Percentiles rank a stretch among this genome's conserved stretches.
Evolutionary conservation across 2,797 vertebrate genomes (phyloP).

Genomic region (Sebastes nivosus): DNA sequence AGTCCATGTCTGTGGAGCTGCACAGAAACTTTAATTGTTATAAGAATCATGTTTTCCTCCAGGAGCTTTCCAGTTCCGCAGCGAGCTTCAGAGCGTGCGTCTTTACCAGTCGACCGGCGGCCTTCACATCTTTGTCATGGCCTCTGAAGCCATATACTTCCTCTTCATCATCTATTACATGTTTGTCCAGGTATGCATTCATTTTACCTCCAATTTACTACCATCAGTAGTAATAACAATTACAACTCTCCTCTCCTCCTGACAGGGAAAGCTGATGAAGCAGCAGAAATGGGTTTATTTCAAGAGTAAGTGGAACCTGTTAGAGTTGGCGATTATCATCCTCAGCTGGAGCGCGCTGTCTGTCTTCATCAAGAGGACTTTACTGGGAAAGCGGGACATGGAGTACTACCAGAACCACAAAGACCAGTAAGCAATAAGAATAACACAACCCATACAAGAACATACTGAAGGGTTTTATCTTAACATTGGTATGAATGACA

Average conservation of each 20-base stretch:
- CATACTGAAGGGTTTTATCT: not conserved
- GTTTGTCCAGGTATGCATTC: slow-evolving; percentile 86
- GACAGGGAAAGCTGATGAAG: slow-evolving; percentile 88
- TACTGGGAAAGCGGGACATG: slow-evolving; percentile 88
- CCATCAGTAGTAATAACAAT: not conserved
- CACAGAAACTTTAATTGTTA: not conserved
- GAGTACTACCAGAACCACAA: slow-evolving; percentile 87
- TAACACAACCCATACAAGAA: not conserved
- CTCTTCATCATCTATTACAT: slow-evolving; percentile 95
- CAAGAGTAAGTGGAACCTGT: slow-evolving; percentile 90
- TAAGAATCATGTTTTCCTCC: not conserved
- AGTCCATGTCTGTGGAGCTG: not conserved
- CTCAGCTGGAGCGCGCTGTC: slow-evolving; percentile 92
- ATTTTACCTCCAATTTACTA: not conserved
- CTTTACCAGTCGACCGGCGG: slow-evolving; percentile 90
- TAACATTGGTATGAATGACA: not conserved
- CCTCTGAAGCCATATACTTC: slow-evolving; percentile 91
- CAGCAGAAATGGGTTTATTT: slow-evolving; percentile 89
- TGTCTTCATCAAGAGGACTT: slow-evolving; percentile 90
- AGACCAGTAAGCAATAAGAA: slow-evolving; percentile 82
- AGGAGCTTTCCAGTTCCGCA: slow-evolving; percentile 90
- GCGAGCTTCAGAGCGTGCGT: slow-evolving; percentile 87
- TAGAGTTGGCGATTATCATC: slow-evolving; percentile 90
- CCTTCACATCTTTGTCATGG: slow-evolving; percentile 91
- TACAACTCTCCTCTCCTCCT: slow-evolving; percentile 26